Evolutionary conservation across 2,113 vertebrate genomes (phyloP).

Genomic region (Pipra filicauda): DNA sequence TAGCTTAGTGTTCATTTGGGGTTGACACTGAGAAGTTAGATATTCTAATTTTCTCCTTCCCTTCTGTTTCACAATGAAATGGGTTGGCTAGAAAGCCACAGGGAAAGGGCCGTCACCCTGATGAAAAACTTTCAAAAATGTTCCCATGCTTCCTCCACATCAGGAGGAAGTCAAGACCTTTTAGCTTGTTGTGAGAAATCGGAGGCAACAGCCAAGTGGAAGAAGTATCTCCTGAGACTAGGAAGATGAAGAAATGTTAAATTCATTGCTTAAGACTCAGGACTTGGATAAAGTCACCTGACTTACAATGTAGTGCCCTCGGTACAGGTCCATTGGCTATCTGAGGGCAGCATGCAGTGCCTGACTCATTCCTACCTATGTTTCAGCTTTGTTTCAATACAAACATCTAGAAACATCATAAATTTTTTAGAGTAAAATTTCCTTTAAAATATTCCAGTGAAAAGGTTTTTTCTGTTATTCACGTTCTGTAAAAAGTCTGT

Average conservation of each 20-base stretch:
- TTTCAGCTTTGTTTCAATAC: not conserved
- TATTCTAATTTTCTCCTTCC: not conserved
- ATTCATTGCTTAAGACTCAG: not conserved
- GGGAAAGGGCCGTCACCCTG: not conserved
- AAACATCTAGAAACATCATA: not conserved
- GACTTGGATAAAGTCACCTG: not conserved
- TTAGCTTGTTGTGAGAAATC: not conserved
- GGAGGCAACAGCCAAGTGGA: not conserved
- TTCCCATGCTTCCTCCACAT: not conserved
- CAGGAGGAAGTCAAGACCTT: not conserved
- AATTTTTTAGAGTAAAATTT: not conserved
- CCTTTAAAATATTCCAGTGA: not conserved
- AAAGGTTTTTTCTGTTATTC: not conserved
- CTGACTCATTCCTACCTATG: not conserved
- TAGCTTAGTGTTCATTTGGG: not conserved
- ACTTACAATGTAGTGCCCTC: not conserved
- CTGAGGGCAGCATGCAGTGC: not conserved
- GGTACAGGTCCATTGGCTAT: not conserved
- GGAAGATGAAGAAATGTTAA: not conserved
- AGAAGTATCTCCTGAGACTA: not conserved
- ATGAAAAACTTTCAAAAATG: not conserved
- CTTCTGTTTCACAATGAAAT: not conserved
- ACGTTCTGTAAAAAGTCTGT: not conserved
- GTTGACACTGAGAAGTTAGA: not conserved
- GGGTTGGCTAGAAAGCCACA: not conserved